Conservation (phyloP, 2,113 vertebrate species). For the Anarhynchus alexandrinus region DNA sequence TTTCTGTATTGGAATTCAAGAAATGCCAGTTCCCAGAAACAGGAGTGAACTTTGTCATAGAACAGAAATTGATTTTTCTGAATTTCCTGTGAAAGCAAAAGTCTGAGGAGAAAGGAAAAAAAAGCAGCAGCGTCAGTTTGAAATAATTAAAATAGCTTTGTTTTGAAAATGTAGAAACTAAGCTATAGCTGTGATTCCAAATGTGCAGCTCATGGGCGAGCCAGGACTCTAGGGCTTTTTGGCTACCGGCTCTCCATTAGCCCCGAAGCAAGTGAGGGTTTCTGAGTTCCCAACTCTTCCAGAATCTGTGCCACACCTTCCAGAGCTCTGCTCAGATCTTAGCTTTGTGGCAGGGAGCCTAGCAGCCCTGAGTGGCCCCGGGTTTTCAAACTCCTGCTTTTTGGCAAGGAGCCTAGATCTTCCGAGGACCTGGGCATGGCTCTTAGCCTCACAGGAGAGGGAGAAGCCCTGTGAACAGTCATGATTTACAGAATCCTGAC, state of each 20-base stretch:
- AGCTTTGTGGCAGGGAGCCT: background rate
- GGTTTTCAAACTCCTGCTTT: background rate
- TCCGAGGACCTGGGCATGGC: background rate
- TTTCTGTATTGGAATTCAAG: background rate
- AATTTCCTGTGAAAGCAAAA: background rate
- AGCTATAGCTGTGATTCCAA: background rate
- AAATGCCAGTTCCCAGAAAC: background rate
- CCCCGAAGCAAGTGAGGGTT: background rate
- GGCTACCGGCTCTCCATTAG: background rate
- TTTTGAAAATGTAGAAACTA: conserved; percentile 1
- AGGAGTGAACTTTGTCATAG: background rate
- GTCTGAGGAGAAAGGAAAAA: background rate
- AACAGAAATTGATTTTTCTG: background rate
- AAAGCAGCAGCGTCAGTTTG: background rate
- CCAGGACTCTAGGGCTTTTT: conserved; percentile 4
- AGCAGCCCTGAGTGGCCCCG: background rate
- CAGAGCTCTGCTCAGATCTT: background rate
- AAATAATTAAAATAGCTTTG: background rate
- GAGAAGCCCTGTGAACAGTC: background rate
- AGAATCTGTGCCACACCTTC: conserved; percentile 37
- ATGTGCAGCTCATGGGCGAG: background rate
- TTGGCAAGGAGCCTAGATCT: conserved; percentile 16
- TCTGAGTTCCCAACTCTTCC: conserved; percentile 1
- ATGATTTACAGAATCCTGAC: background rate
- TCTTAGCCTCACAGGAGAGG: background rate